These are phyloP conservation scores for Tribolium madens DNA, from an alignment of 1,140 invertebrate species.

Conservation along the genomic window DNA sequence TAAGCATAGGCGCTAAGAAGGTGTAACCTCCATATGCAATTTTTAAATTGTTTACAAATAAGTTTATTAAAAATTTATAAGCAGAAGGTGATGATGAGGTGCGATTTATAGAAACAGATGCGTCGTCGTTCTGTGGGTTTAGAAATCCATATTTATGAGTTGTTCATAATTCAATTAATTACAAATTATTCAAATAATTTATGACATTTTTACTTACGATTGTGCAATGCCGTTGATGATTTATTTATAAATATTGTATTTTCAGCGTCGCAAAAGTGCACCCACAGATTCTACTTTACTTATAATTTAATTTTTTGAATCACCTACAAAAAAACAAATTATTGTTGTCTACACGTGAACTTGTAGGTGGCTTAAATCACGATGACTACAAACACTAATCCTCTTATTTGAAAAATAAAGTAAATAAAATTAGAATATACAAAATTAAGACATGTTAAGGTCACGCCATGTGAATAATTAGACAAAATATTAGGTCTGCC, in stretches of 20 bases:
- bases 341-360: not conserved
- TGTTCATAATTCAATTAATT: slow-evolving; percentile 29
- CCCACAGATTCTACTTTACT: too few relatives aligned
- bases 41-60: slow-evolving; percentile 38
- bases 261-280: too few relatives aligned
- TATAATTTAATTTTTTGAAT: too few relatives aligned
- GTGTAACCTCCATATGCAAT: slow-evolving; percentile 23
- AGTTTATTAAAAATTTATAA: slow-evolving; percentile 31
- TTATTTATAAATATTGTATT: slow-evolving; percentile 1
- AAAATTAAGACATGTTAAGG: not conserved
- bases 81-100: slow-evolving; percentile 31
- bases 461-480: not conserved
- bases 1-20: not conserved
- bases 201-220: not conserved
- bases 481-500: not conserved
- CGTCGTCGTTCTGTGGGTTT: slow-evolving; percentile 22
- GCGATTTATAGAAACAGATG: slow-evolving; percentile 28
- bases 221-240: not conserved
- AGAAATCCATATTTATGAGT: slow-evolving; percentile 27
- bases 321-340: too few relatives aligned
- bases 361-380: not conserved
- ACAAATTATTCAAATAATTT: slow-evolving; percentile 38
- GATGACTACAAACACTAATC: not conserved
- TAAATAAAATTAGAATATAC: not conserved
- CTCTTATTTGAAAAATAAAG: not conserved